phyloP scores from a whole-genome alignment of 2,113 vertebrate genomes.

The Pipa parva region DNA sequence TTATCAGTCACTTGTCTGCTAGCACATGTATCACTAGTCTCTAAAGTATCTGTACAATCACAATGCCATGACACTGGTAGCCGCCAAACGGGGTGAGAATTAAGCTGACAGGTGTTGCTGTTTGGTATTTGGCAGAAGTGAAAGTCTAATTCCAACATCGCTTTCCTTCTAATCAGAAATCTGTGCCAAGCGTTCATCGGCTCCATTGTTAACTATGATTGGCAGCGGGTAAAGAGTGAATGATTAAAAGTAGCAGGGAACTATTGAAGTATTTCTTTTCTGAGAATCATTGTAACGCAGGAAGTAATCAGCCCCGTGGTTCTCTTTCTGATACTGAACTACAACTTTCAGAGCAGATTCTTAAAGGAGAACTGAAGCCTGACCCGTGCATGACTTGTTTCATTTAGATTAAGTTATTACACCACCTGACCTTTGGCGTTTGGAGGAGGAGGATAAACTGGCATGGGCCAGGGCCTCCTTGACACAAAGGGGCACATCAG shows the following conservation, averaged over 20 bases:
- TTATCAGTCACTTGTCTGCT: slow-evolving; percentile 2
- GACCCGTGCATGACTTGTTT: too few species aligned
- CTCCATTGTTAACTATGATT: not conserved
- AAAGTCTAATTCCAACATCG: not conserved
- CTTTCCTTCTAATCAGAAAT: not conserved
- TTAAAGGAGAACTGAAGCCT: too few species aligned
- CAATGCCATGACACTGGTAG: not conserved
- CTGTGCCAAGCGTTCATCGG: not conserved
- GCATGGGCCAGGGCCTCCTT: too few species aligned
- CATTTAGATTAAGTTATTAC: too few species aligned
- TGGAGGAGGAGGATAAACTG: too few species aligned
- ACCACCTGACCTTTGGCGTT: too few species aligned
- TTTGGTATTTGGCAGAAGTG: slow-evolving; percentile 1
- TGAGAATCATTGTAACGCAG: too few species aligned
- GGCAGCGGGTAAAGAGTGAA: not conserved
- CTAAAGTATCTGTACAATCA: not conserved
- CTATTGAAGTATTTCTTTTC: not conserved
- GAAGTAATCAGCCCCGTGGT: too few species aligned
- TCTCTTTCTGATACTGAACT: too few species aligned
- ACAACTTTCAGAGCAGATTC: too few species aligned
- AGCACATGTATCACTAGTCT: slow-evolving; percentile 15
- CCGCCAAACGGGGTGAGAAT: slow-evolving; percentile 29
- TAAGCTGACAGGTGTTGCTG: slow-evolving; percentile 22
- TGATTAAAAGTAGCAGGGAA: not conserved
- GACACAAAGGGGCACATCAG: too few species aligned